These are phyloP conservation scores for Clarias macrocephalus DNA, from an alignment of 2,113 vertebrate species.

Conservation along the genomic window DNA sequence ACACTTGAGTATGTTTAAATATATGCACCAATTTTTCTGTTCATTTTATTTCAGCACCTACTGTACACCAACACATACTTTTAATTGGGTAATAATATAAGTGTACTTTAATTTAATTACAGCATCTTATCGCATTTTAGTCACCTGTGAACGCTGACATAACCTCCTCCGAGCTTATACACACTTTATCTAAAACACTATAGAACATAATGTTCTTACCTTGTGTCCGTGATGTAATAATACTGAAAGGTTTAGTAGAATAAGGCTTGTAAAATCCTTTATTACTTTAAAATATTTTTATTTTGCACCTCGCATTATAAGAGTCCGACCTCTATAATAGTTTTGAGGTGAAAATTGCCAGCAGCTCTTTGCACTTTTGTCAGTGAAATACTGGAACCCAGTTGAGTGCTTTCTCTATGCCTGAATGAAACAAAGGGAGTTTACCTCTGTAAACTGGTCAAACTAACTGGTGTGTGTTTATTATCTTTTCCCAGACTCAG, in stretches of 20 bases:
- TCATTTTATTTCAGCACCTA: neutral
- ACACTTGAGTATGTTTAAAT: neutral
- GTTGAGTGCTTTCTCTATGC: neutral
- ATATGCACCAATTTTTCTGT: neutral
- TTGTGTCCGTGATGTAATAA: neutral
- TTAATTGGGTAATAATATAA: neutral
- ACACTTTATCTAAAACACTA: neutral
- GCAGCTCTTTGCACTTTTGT: neutral
- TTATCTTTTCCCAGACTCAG: conserved; percentile 71
- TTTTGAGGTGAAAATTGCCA: neutral
- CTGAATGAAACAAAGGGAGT: neutral
- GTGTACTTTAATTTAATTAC: neutral
- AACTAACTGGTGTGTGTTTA: neutral
- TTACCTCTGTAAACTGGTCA: neutral
- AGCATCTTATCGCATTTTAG: neutral
- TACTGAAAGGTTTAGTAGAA: neutral
- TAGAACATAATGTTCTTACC: neutral
- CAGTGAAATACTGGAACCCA: neutral
- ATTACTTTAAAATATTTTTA: neutral
- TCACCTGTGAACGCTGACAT: neutral
- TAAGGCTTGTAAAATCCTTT: neutral
- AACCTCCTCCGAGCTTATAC: neutral
- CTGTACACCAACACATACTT: neutral
- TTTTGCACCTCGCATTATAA: neutral
- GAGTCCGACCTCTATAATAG: neutral